A percentile compares a stretch with the other conserved stretches of the same genome.
Evolutionary conservation across 2,113 vertebrate genomes (phyloP).

Genomic region (Sterrhoptilus dennistouni): DNA sequence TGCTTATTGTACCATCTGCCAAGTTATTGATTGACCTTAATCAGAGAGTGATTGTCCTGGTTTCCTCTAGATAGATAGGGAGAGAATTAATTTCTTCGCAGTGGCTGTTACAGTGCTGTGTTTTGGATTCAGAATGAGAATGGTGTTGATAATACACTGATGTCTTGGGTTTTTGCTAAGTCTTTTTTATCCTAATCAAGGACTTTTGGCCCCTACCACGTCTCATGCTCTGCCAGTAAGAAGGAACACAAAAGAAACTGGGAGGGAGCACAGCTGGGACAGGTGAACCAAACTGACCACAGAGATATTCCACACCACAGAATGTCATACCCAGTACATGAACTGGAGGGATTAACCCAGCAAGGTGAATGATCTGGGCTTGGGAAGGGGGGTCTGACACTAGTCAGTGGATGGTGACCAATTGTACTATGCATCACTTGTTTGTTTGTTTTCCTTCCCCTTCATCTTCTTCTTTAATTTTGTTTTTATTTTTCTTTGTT

Average conservation of each 20-base stretch:
- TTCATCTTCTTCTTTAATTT: neutral
- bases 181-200: neutral
- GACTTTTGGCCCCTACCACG: neutral
- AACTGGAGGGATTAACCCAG: neutral
- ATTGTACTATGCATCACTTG: neutral
- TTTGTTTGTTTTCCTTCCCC: neutral
- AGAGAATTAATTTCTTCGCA: neutral
- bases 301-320: neutral
- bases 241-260: neutral
- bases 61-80: neutral
- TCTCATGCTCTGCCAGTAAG: neutral
- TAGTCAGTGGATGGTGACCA: accelerated
- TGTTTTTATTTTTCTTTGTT: neutral
- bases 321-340: neutral
- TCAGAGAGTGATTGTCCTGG: neutral
- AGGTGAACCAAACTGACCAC: neutral
- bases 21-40: neutral
- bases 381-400: neutral
- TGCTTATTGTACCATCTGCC: neutral
- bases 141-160: neutral
- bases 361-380: neutral
- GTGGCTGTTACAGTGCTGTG: neutral
- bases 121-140: neutral
- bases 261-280: neutral
- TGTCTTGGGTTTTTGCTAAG: neutral